phyloP scores from a whole-genome alignment of 2,797 vertebrate genomes.

The Microctenopoma steveboyesi region DNA sequence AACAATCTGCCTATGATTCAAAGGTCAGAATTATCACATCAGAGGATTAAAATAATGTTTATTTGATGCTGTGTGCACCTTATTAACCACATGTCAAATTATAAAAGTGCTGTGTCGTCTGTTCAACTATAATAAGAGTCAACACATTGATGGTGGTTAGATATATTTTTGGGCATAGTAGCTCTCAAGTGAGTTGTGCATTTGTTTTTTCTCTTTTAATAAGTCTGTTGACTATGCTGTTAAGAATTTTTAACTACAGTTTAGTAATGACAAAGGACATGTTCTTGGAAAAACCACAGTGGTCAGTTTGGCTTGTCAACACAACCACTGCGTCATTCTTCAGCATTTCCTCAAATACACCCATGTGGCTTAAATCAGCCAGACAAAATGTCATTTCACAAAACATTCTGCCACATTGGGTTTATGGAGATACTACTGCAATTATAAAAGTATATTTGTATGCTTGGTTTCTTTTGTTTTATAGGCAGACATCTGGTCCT shows the following conservation, averaged over 20 bases:
- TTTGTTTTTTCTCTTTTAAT: not conserved
- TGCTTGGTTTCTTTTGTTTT: slow-evolving; percentile 44
- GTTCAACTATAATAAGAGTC: not conserved
- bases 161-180: not conserved
- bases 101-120: not conserved
- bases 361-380: slow-evolving; percentile 4
- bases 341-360: slow-evolving; percentile 48
- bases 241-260: not conserved
- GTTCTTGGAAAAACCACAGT: slow-evolving; percentile 56
- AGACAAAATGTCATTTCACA: slow-evolving; percentile 25
- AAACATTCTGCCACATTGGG: not conserved
- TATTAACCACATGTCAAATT: too few relatives aligned
- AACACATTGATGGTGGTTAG: not conserved
- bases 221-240: slow-evolving; percentile 3
- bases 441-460: not conserved
- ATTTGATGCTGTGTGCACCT: too few relatives aligned
- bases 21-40: slow-evolving; percentile 85
- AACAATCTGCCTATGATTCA: slow-evolving; percentile 96
- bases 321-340: slow-evolving; percentile 25
- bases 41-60: not conserved
- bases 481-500: slow-evolving; percentile 98
- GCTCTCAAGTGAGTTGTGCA: not conserved
- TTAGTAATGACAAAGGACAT: slow-evolving; percentile 26
- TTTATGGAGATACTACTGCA: slow-evolving; percentile 14
- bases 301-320: slow-evolving; percentile 37